Base-by-base conservation (phyloP, 2,113 vertebrate species). In the Clinocottus analis region DNA sequence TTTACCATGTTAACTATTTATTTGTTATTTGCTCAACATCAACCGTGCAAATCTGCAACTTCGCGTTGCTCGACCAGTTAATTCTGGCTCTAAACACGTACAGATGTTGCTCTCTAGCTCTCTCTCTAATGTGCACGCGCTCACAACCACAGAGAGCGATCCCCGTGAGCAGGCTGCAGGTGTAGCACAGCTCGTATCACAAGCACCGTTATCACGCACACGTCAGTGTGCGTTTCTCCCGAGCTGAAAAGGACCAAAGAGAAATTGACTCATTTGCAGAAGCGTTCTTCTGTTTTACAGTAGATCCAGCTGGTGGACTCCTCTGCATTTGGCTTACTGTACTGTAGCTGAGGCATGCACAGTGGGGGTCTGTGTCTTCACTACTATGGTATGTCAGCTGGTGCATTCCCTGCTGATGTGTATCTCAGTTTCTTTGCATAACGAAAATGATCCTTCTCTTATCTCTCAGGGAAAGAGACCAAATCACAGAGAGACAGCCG, bases 371-470 rank as follows among this genome's bases (percentile, higher is more conserved):
- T 61, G 39, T 75, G 65, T 62, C 45, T 65, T 67, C n/a, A 77
- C 49, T 64, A 27, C 25, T 70, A 41, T 41, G 71, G 76, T 35
- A 77, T 80, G 45, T 69, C 72, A 80, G 72, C 56, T 83, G 76
- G 37, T 68, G 39, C 29, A 58, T 35, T 72, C 72, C 45, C 41
- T 69, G 56, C 72, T 69, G 73, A 77, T 64, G 33, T 39, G 47
- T 35, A 51, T 62, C 39, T 71, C 43, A 19, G n/a, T 51, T 70
- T 62, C 60, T 67, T 47, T 25, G 69, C 37, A 33, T 33, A 39
- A 59, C 45, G 33, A 60, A 61, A 71, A 60, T 59, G 12, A 9
- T 49, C 1, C 9, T 25, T 27, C 19, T 59, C 31, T 23, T 33
- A 53, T 59, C 29, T 33, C 47, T 72, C 16, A 27, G 53, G 12